Percentiles rank a stretch among this genome's conserved stretches.
Conservation (phyloP, 2,888 invertebrate species). For the Adineta ricciae region DNA sequence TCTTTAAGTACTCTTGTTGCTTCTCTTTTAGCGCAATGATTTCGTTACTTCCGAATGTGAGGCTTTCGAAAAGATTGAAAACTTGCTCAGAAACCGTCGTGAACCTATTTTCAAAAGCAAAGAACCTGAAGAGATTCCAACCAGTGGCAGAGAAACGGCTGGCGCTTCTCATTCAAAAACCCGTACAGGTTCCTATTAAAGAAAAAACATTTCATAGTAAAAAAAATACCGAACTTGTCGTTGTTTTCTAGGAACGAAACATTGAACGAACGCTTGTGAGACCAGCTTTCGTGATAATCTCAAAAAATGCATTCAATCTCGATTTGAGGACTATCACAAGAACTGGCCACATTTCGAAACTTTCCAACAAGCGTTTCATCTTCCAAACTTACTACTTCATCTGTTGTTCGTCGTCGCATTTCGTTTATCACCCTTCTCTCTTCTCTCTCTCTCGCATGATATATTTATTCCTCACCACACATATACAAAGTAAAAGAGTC, state of each 20-base stretch:
- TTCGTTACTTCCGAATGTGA: background rate
- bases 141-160: background rate
- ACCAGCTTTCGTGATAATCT: constrained; percentile 23
- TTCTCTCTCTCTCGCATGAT: background rate
- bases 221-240: background rate
- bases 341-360: background rate
- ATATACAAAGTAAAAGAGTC: background rate
- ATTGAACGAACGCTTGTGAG: constrained; percentile 7
- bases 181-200: background rate
- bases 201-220: background rate
- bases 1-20: background rate
- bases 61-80: background rate
- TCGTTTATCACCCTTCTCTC: background rate
- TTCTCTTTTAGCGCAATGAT: background rate
- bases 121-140: background rate
- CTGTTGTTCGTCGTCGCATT: background rate
- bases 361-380: background rate
- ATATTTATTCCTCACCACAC: background rate
- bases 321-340: constrained; percentile 16
- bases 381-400: background rate
- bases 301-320: background rate
- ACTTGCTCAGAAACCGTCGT: background rate
- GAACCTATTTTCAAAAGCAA: constrained; percentile 8
- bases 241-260: background rate
- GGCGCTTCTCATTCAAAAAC: background rate